phyloP scores from a whole-genome alignment of 2,888 invertebrate species.

The Hyposoter dolosus region DNA sequence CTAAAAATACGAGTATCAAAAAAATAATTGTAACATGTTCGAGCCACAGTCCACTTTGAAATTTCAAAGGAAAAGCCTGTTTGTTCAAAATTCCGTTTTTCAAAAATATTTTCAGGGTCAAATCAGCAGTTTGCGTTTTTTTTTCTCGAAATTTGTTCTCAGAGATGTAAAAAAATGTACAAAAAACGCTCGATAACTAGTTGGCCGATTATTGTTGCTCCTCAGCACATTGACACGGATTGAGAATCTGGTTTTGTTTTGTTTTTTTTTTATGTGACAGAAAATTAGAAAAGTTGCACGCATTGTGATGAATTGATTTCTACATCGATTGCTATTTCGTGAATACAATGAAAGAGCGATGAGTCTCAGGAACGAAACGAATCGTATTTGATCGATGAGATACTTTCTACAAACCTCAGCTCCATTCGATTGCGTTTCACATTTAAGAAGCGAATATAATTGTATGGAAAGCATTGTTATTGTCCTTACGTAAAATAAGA shows the following conservation, averaged over 20 bases:
- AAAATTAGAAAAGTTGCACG: background rate
- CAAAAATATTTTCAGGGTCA: background rate
- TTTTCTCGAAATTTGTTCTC: background rate
- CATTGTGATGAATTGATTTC: background rate
- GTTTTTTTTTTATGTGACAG: background rate
- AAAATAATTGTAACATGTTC: background rate
- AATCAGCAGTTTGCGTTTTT: background rate
- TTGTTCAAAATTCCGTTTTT: background rate
- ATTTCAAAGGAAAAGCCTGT: background rate
- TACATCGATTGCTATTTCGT: background rate
- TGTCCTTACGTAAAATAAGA: slow-evolving; percentile 70
- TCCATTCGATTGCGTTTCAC: slow-evolving; percentile 51
- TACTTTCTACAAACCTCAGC: slow-evolving; percentile 56
- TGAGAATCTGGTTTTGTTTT: background rate
- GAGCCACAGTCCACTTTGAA: background rate
- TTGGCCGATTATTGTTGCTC: no score
- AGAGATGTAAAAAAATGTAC: background rate
- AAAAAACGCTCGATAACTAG: background rate
- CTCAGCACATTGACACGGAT: no score
- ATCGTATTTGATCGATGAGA: slow-evolving; percentile 22
- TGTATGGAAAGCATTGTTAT: slow-evolving; percentile 44
- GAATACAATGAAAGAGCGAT: background rate
- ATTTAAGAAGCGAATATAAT: slow-evolving; percentile 59
- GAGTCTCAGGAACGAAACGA: slow-evolving; percentile 38
- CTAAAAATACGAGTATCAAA: background rate